Base-by-base conservation (phyloP, 1,140 invertebrate species). In the Mactra quadrangularis region DNA sequence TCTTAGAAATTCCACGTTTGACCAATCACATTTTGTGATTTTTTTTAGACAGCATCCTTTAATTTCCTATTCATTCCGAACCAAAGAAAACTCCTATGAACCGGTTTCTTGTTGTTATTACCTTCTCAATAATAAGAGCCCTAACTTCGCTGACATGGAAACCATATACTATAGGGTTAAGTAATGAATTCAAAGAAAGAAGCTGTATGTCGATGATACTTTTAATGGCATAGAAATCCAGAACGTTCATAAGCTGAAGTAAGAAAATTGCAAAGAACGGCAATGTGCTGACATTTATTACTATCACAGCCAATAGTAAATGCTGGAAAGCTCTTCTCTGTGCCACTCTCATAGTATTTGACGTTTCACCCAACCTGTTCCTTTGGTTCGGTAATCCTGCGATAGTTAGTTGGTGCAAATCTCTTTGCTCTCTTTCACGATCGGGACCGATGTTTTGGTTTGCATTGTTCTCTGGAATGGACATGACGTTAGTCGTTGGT, bases 91-190 rank as follows among this genome's bases (percentile, higher is more conserved):
- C 17, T n/a, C 3, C 52, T 11, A 22, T n/a, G n/a, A n/a, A 15
- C 25, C 4, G 4, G 19, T 27, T 6, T n/a, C 4, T 9, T 27
- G 31, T 27, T 35, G 13, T 60, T 15, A 9, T 17, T 3, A 60
- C 27, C 31, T 60, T 60, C 35, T 60, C 57, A 13, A 3, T 60
- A 6, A 33, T 17, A 11, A 33, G 29, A 15, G 9, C n/a, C n/a
- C 60, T 64, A 11, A 64, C 35, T 22, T 64, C 60, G 25, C n/a
- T n/a, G 4, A 64, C 2, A 45, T 45, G 38, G 25, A 64, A 38
- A 38, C 60, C 60, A n/a, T 64, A 64, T 25, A 64, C 41, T 17
- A 64, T 3, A 64, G 33, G 60, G 22, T 64, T 64, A 2, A 64
- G 31, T 45, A 64, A n/a, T 1, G 60, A 64, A 22, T 64, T 64